These are phyloP conservation scores for Microplitis demolitor DNA, from an alignment of 1,140 invertebrate genomes.

Conservation along the genomic window DNA sequence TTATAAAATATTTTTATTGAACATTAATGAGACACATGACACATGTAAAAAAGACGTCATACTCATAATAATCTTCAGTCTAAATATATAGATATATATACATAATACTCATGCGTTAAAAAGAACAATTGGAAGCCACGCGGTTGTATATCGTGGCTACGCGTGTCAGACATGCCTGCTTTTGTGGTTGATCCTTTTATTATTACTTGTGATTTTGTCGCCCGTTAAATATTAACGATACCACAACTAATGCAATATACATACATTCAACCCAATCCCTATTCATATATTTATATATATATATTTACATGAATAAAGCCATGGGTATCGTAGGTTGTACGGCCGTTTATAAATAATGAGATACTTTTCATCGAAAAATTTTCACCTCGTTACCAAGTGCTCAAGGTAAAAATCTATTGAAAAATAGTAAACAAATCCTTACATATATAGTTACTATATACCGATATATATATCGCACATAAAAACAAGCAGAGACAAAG, in stretches of 20 bases:
- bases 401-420: neutral
- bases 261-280: no score
- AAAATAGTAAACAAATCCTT: neutral
- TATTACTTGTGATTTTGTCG: conserved; percentile 4
- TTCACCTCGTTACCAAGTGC: no score
- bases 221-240: conserved; percentile 30
- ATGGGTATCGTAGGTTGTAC: neutral
- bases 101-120: conserved; percentile 5
- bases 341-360: neutral
- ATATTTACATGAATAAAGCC: neutral
- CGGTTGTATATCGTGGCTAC: conserved; percentile 3
- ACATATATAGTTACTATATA: neutral
- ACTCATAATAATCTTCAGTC: no score
- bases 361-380: neutral
- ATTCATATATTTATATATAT: neutral
- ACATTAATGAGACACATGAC: no score
- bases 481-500: neutral
- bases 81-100: no score
- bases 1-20: no score
- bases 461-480: neutral
- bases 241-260: neutral
- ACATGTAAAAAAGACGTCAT: no score
- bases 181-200: conserved; percentile 16
- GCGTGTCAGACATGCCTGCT: conserved; percentile 24
- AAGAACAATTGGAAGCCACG: conserved; percentile 28